Evolutionary conservation across 2,888 invertebrate genomes (phyloP), one percentile per base, ranked within the genome.

Genomic region (Cerceris ruficornis): DNA sequence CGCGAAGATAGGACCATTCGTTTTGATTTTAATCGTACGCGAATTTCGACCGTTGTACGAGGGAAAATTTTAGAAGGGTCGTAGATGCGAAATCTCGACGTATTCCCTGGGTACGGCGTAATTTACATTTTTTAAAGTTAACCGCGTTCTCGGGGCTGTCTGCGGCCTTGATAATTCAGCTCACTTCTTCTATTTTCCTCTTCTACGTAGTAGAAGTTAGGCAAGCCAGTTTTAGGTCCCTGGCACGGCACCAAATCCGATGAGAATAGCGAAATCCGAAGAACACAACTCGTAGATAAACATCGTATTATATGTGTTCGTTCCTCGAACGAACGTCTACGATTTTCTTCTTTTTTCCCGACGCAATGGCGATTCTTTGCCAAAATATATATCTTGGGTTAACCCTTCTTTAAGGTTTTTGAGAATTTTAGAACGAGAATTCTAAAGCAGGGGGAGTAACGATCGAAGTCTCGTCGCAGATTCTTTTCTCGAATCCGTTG

Each of bases 151-250:
- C 69, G 58, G 61, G 66, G 64, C 62, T 73, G 69, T 58, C 68
- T 49, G 43, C 60, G 86, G 78, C 86, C 85, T 85, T 86, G 85
- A 86, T 78, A 74, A 79, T 49, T 75, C 69, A 67, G 66, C 69
- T 64, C 68, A 71, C 69, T 75, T 82, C 73, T 80, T 85, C 84
- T 84, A 84, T 85, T 86, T 85, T 81, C 80, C 78, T 70, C 73
- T 52, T 74, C 75, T 75, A 69, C 79, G 80, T 78, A 68, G 80
- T 68, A 66, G 74, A 52, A 74, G 75, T 73, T 79, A 64, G 78
- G 75, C 74, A 69, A 64, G 80, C 82, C 78, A 82, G 80, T 73
- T 86, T 85, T 86, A 80, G 84, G 75, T 74, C 49, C 49, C 73
- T 85, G 86, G 82, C 76, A 43, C 50, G 43, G 13, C 6, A 82